These are phyloP conservation scores for Drosophila pseudotakahashii DNA, from an alignment of 2,888 invertebrate species.

Conservation along the genomic window DNA sequence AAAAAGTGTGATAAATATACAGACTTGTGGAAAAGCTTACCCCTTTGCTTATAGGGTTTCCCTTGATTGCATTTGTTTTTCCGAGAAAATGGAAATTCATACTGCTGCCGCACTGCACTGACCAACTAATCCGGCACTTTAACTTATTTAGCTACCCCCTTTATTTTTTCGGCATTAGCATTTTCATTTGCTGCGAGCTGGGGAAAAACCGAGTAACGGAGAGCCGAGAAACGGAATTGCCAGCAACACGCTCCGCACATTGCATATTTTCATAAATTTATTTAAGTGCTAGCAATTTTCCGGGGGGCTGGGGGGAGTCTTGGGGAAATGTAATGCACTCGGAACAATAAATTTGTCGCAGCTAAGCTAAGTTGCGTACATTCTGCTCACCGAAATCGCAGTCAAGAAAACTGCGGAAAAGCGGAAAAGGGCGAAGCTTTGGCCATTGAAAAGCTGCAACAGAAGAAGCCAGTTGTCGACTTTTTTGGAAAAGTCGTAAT, in stretches of 20 bases:
- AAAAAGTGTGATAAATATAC: neutral
- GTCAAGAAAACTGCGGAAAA: neutral
- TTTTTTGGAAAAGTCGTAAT: slow-evolving; percentile 11
- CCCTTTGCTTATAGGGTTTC: slow-evolving; percentile 4
- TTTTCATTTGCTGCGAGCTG: slow-evolving; percentile 14
- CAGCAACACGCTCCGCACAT: slow-evolving; percentile 24
- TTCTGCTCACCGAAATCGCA: slow-evolving; percentile 3
- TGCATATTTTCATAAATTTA: slow-evolving; percentile 45
- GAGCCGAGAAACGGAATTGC: slow-evolving; percentile 14
- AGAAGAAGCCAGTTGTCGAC: slow-evolving; percentile 7
- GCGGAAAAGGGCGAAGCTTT: neutral
- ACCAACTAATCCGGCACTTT: slow-evolving; percentile 27
- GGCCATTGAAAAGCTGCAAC: neutral
- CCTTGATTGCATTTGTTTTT: slow-evolving; percentile 11
- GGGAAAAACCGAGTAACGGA: slow-evolving; percentile 5
- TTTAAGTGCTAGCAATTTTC: slow-evolving; percentile 34
- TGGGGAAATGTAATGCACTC: slow-evolving; percentile 26
- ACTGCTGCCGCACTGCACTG: neutral
- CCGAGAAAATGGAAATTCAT: slow-evolving; percentile 25
- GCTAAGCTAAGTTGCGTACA: slow-evolving; percentile 25
- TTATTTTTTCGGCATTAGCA: slow-evolving; percentile 24
- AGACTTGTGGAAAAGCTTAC: neutral
- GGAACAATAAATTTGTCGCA: slow-evolving; percentile 32
- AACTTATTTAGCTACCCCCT: slow-evolving; percentile 5
- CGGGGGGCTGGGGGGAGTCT: neutral